Evolutionary conservation across 2,113 vertebrate genomes (phyloP).

Genomic region (Oryzias celebensis): DNA sequence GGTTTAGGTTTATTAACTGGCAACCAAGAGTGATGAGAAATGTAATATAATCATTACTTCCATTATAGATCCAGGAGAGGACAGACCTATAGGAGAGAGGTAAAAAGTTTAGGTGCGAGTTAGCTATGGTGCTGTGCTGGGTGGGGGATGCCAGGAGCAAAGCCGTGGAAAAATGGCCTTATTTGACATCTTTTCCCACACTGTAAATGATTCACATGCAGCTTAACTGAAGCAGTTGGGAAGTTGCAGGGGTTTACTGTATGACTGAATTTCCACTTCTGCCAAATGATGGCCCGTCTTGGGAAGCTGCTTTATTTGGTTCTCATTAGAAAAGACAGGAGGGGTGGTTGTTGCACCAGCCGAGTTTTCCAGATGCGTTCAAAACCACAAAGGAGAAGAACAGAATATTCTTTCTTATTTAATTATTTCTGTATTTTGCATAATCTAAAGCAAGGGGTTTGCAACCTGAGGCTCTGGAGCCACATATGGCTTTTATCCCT

Average conservation of each 20-base stretch:
- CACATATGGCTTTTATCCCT: no score
- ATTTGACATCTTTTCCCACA: constrained; percentile 17
- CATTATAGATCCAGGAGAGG: constrained; percentile 53
- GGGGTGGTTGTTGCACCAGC: background rate
- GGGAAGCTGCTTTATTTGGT: constrained; percentile 24
- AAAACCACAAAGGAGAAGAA: constrained; percentile 3
- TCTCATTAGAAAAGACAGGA: constrained; percentile 23
- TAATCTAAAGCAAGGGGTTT: no score
- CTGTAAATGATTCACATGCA: constrained; percentile 21
- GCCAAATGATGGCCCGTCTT: constrained; percentile 28
- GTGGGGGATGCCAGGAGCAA: background rate
- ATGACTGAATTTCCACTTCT: constrained; percentile 16
- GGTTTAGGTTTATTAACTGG: constrained; percentile 54
- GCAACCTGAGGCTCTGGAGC: no score
- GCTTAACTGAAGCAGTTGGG: constrained; percentile 43
- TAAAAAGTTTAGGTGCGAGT: constrained; percentile 8
- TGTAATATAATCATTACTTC: constrained; percentile 28
- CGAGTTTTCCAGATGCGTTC: constrained; percentile 31
- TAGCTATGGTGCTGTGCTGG: background rate
- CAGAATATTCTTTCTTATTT: background rate
- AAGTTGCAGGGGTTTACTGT: constrained; percentile 39
- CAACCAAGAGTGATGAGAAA: constrained; percentile 36
- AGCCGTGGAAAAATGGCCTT: constrained; percentile 8
- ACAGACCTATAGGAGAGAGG: constrained; percentile 11
- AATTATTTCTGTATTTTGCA: no score